These are phyloP conservation scores for Chaitophorus viminalis DNA, from an alignment of 2,888 invertebrate species.

Conservation along the genomic window DNA sequence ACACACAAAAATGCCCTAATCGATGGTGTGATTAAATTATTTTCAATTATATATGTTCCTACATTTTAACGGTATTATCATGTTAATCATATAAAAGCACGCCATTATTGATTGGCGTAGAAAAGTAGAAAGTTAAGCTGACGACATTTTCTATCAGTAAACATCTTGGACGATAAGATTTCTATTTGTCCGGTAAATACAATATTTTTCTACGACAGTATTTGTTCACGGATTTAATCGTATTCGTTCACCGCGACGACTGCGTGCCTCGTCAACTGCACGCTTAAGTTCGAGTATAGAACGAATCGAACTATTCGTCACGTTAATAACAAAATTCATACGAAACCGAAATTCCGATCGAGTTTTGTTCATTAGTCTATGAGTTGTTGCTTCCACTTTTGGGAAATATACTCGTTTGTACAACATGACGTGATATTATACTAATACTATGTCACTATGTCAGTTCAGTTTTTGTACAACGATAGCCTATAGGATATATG, in stretches of 20 bases:
- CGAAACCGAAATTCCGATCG: background rate
- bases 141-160: conserved; percentile 11
- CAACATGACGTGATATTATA: background rate
- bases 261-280: background rate
- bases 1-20: background rate
- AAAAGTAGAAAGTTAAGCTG: background rate
- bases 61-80: conserved; percentile 11
- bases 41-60: background rate
- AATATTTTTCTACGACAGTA: background rate
- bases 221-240: conserved; percentile 43
- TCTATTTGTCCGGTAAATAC: conserved; percentile 2
- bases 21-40: background rate
- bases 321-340: background rate
- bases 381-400: background rate
- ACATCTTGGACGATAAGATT: conserved; percentile 16
- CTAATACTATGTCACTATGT: background rate
- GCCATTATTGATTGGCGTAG: background rate
- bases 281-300: background rate
- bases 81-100: conserved; percentile 17
- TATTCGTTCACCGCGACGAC: background rate
- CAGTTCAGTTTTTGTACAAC: background rate
- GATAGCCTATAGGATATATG: background rate
- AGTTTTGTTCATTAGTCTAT: background rate
- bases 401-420: background rate
- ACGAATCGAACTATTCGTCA: conserved; percentile 38